phyloP scores from a whole-genome alignment of 1,140 invertebrate genomes.

The Papilio aristodemus region DNA sequence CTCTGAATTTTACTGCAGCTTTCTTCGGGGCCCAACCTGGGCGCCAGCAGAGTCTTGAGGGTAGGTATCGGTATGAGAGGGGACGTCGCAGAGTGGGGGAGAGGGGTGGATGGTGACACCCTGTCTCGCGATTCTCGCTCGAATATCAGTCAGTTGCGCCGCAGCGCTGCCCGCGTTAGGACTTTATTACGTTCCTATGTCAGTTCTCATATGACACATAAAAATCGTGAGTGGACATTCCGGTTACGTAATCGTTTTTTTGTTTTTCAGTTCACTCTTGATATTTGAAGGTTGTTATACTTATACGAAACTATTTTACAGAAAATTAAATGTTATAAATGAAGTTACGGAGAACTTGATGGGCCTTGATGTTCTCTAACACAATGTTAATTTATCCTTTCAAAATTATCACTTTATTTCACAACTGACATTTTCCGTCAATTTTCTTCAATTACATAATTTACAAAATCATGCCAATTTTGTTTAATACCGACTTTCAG shows the following conservation, averaged over 20 bases:
- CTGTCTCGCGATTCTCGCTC: constrained; percentile 44
- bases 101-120: constrained; percentile 39
- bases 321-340: too few relatives aligned
- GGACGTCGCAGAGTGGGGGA: constrained; percentile 29
- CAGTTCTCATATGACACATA: constrained; percentile 53
- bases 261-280: constrained; percentile 29
- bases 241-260: constrained; percentile 58
- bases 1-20: not conserved
- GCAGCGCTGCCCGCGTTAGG: constrained; percentile 54
- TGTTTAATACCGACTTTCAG: too few relatives aligned
- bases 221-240: constrained; percentile 60
- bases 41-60: constrained; percentile 53
- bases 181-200: constrained; percentile 46
- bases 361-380: not conserved
- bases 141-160: constrained; percentile 62
- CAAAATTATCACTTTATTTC: not conserved
- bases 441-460: too few relatives aligned
- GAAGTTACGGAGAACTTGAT: not conserved
- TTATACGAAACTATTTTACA: not conserved
- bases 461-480: too few relatives aligned
- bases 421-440: too few relatives aligned
- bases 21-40: constrained; percentile 50
- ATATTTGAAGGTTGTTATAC: not conserved
- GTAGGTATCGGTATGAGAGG: constrained; percentile 38
- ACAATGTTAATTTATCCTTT: not conserved